Evolutionary conservation across 2,113 vertebrate genomes (phyloP), one percentile per base, ranked within the genome.

Genomic region (Erythrocercus mccallii): DNA sequence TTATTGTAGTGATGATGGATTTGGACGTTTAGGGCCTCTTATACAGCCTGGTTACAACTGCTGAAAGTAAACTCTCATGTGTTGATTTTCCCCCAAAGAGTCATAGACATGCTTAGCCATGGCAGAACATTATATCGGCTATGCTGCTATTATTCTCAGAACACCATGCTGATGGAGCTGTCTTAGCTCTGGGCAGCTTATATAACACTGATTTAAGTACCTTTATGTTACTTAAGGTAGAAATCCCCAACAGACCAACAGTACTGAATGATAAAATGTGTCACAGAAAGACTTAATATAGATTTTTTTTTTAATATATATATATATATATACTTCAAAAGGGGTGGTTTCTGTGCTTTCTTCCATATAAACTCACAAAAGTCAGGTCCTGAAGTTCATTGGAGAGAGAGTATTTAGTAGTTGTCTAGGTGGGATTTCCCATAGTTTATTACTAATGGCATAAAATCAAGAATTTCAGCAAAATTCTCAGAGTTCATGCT

Each of bases 1-100:
- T 92, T 92, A 60, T 85, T 85, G 48, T 60, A 79, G 56, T 40
- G 40, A 82, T 72, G 66, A 81, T 78, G 47, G 51, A 91, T 95
- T 78, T 78, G 16, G 44, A 47, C 69, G n/a, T 86, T 91, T 89
- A 84, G 51, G 48, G 47, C 71, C 30, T 86, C 38, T 70, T 62
- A 42, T 1, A 23, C 50, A 81, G 22, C 35, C 27, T 50, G n/a
- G n/a, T 74, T 91, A 91, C 60, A 81, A 12, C 56, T 50, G 33
- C 77, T 89, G 30, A 54, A 88, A 88, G 35, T 84, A 81, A 92
- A 70, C 35, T 78, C 54, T 83, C 4, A 2, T 25, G 54, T 77
- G 66, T 47, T 95, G 38, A 83, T 95, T 94, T 95, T 38, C 56
- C 68, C 65, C 56, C 5, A 28, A 70, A 89, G 81, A 50, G 38